A percentile compares a stretch with the other conserved stretches of the same genome.
Evolutionary conservation across 2,888 invertebrate genomes (phyloP).

Genomic region (Drosophila demipolita): DNA sequence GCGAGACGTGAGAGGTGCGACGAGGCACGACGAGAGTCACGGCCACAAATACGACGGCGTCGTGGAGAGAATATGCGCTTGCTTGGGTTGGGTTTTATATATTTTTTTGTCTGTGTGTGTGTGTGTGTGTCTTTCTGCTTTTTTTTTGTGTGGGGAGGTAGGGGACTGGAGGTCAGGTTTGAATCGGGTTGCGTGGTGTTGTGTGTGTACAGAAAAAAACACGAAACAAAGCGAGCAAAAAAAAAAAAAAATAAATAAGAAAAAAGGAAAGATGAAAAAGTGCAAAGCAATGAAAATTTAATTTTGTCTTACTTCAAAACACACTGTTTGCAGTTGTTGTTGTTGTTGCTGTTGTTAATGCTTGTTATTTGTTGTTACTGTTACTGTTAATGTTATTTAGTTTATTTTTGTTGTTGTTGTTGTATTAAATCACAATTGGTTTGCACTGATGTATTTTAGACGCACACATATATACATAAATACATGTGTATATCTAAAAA

Average conservation of each 20-base stretch:
- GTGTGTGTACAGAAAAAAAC: slow-evolving; percentile 77
- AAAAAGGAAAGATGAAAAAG: slow-evolving; percentile 12
- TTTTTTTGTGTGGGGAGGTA: slow-evolving; percentile 13
- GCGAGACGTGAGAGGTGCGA: slow-evolving; percentile 15
- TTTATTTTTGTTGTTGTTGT: slow-evolving; percentile 16
- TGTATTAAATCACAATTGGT: slow-evolving; percentile 71
- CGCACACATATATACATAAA: background rate
- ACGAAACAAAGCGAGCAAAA: slow-evolving; percentile 44
- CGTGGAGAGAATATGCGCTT: slow-evolving; percentile 27
- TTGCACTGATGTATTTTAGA: slow-evolving; percentile 48
- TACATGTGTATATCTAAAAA: slow-evolving; percentile 35
- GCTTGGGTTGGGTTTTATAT: slow-evolving; percentile 42
- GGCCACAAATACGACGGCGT: slow-evolving; percentile 59
- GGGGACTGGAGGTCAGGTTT: slow-evolving; percentile 34
- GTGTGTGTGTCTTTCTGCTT: background rate
- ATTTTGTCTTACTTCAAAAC: slow-evolving; percentile 51
- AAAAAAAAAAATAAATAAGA: slow-evolving; percentile 24
- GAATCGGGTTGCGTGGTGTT: slow-evolving; percentile 65
- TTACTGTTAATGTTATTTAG: slow-evolving; percentile 4
- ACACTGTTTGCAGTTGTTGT: slow-evolving; percentile 22
- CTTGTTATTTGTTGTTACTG: slow-evolving; percentile 20
- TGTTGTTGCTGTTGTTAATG: slow-evolving; percentile 14
- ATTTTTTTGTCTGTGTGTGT: slow-evolving; percentile 8
- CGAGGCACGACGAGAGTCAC: slow-evolving; percentile 64
- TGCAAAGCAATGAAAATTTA: slow-evolving; percentile 40